Evolutionary conservation across 2,888 invertebrate genomes (phyloP), one percentile per base, ranked within the genome.

Genomic region (Punctoribates punctum): DNA sequence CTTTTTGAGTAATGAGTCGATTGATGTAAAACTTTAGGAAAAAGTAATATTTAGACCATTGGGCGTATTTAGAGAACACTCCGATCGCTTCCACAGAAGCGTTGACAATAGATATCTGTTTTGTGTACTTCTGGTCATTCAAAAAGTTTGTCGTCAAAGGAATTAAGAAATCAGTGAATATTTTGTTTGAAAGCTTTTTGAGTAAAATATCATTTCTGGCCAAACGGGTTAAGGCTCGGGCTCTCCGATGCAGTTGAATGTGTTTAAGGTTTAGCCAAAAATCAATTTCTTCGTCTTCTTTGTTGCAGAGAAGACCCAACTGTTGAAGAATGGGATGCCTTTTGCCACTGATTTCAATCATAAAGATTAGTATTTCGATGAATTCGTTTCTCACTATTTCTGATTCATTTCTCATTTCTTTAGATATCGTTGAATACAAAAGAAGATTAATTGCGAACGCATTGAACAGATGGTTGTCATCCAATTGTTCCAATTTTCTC

Each of bases 191-290:
- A 67, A 82, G 78, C 60, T 57, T 60, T 88, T 48, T 42, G 11
- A 76, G 48, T 13, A 77, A 42, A n/a, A 17, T 27, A 15, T 73
- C 20, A 76, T 81, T 80, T 23, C 82, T 82, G 48, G 83, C 82
- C 75, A 87, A 83, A 79, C 91, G 91, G 20, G 90, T 83, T 67
- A 97, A 83, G 0, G 95, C 96, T 81, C 93, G 88, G 0, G 91
- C 90, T 82, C 93, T 90, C 78, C 95, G 88, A 83, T 96, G 94
- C 76, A 90, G 85, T 83, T 86, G 86, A 70, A 87, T 85, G 80
- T 98, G 96, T 34, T 89, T 88, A 82, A 96, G 89, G 83, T 96
- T 97, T 82, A 94, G 93, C 83, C 96, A 97, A 87, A 98, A 96
- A 84, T 98, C 96, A 0, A 91, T 90, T 83, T 97, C 96, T 11